A percentile compares a stretch with the other conserved stretches of the same genome.
These are phyloP conservation scores for Sinopyrophorus schimmeli DNA, from an alignment of 2,888 invertebrate genomes.

Conservation along the genomic window DNA sequence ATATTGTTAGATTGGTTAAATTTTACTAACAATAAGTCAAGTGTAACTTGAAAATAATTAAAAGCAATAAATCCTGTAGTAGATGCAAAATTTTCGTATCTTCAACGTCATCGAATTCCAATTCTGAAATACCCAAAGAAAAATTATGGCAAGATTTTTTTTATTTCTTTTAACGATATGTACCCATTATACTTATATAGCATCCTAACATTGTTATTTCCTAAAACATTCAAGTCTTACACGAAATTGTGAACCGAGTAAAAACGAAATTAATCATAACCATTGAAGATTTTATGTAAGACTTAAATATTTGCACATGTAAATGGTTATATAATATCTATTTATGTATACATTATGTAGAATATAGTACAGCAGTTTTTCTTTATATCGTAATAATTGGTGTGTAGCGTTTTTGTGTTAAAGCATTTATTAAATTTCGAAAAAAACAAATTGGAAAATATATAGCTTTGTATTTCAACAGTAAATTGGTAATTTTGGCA, in stretches of 20 bases:
- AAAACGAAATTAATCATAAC: conserved; percentile 9
- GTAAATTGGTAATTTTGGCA: no score
- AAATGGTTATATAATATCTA: conserved; percentile 31
- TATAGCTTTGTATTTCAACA: no score
- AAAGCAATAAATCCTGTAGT: no score
- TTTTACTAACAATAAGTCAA: no score
- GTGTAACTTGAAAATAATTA: no score
- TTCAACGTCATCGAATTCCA: no score
- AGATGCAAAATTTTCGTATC: no score
- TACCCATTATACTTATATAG: conserved; percentile 38
- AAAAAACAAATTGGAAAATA: conserved; percentile 9
- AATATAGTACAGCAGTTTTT: conserved; percentile 28
- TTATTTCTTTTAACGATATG: conserved; percentile 36
- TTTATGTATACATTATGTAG: conserved; percentile 25
- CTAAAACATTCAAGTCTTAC: conserved; percentile 30
- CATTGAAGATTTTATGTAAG: conserved; percentile 21
- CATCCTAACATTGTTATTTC: conserved; percentile 30
- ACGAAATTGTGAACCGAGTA: conserved; percentile 14
- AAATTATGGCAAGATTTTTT: conserved; percentile 26
- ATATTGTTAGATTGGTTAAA: no score
- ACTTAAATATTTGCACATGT: conserved; percentile 29
- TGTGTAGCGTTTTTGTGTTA: conserved; percentile 26
- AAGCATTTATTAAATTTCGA: conserved; percentile 16
- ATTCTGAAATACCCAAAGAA: conserved; percentile 1
- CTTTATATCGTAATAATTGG: conserved; percentile 16